phyloP scores from a whole-genome alignment of 2,888 invertebrate genomes.

The Acanthosepion lycidas region DNA sequence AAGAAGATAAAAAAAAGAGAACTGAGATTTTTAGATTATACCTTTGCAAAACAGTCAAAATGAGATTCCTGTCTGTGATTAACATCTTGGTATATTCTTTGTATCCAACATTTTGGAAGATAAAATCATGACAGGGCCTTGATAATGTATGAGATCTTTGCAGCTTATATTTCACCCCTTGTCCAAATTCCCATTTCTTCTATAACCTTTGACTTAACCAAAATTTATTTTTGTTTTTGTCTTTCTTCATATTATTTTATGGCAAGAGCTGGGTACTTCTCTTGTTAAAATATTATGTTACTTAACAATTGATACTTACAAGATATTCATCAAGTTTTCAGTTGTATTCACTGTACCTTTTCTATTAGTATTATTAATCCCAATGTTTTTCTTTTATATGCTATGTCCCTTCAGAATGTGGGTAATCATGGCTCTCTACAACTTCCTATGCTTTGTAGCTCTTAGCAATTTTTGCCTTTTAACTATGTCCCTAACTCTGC shows the following conservation, averaged over 20 bases:
- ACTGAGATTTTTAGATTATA: background rate
- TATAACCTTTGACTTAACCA: background rate
- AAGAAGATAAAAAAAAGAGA: background rate
- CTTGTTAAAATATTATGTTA: too few species aligned
- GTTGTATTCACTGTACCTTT: too few species aligned
- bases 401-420: too few species aligned
- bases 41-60: background rate
- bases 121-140: background rate
- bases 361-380: too few species aligned
- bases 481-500: too few species aligned
- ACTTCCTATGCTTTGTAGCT: too few species aligned
- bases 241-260: background rate
- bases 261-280: too few species aligned
- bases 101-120: background rate
- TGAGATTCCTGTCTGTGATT: background rate
- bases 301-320: too few species aligned
- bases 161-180: background rate
- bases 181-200: background rate
- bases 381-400: too few species aligned
- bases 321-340: too few species aligned
- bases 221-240: background rate
- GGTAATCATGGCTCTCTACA: too few species aligned
- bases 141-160: background rate
- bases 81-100: background rate
- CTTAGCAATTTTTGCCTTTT: too few species aligned